A percentile compares a stretch with the other conserved stretches of the same genome.
Evolutionary conservation across 2,888 invertebrate species (phyloP).

Genomic region (Drosophila subquinaria): DNA sequence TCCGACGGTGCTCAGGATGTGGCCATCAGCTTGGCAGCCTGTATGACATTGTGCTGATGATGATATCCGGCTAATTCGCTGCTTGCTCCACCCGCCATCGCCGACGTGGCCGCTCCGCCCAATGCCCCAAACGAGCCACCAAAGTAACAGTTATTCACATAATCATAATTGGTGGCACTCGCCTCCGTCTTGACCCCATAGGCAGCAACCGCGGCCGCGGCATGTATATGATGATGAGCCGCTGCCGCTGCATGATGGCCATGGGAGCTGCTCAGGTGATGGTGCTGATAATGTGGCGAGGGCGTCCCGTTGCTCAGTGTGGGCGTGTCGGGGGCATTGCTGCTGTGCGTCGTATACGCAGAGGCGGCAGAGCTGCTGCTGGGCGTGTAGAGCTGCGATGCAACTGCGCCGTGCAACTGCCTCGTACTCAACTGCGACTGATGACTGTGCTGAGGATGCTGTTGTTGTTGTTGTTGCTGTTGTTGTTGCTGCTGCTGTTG

Average conservation of each 20-base stretch:
- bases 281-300: constrained; percentile 83
- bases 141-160: constrained; percentile 86
- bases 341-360: constrained; percentile 69
- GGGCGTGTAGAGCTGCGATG: constrained; percentile 79
- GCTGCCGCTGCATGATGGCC: constrained; percentile 73
- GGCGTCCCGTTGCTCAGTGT: constrained; percentile 77
- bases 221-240: constrained; percentile 78
- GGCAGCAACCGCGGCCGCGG: constrained; percentile 73
- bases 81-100: constrained; percentile 77
- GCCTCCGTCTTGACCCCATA: constrained; percentile 84
- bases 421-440: constrained; percentile 63
- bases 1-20: constrained; percentile 88
- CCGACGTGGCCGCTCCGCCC: constrained; percentile 78
- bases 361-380: constrained; percentile 70
- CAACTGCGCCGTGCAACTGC: constrained; percentile 57
- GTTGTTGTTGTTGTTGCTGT: constrained; percentile 61
- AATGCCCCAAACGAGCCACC: constrained; percentile 84
- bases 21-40: constrained; percentile 93
- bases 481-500: constrained; percentile 60
- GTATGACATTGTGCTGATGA: constrained; percentile 94
- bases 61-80: constrained; percentile 91
- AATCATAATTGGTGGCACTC: constrained; percentile 85
- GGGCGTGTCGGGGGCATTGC: constrained; percentile 69
- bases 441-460: constrained; percentile 51
- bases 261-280: constrained; percentile 75